phyloP scores from a whole-genome alignment of 2,113 vertebrate species.

The Diadophis punctatus region DNA sequence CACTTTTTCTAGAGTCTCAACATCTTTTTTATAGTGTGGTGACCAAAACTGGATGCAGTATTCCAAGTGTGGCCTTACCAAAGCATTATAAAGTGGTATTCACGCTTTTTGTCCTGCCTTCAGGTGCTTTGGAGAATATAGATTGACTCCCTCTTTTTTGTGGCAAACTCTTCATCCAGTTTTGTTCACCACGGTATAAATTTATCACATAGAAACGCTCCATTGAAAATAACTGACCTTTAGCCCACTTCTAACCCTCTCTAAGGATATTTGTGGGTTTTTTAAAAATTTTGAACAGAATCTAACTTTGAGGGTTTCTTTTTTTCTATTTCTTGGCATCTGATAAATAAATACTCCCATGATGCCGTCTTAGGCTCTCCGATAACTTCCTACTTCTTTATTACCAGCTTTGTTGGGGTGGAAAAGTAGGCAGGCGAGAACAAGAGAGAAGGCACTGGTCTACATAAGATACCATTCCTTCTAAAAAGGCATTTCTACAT shows the following conservation, averaged over 20 bases:
- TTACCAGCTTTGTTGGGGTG: not conserved
- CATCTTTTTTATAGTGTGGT: too few species aligned
- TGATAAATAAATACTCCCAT: not conserved
- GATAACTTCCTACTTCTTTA: not conserved
- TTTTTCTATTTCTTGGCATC: not conserved
- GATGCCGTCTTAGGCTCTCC: not conserved
- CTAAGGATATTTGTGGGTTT: not conserved
- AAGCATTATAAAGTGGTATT: too few species aligned
- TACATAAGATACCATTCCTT: not conserved
- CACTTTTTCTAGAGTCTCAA: too few species aligned
- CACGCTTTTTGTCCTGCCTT: too few species aligned
- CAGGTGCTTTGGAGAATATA: too few species aligned
- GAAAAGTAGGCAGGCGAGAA: not conserved
- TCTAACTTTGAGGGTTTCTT: not conserved
- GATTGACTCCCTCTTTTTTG: not conserved
- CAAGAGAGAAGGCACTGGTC: not conserved
- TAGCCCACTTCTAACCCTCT: not conserved
- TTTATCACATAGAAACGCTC: too few species aligned
- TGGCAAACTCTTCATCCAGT: not conserved
- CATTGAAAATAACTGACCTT: not conserved
- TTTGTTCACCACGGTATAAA: not conserved
- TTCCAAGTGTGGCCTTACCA: too few species aligned
- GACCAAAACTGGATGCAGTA: too few species aligned
- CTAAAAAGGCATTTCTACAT: conserved; percentile 15
- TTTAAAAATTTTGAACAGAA: not conserved